A percentile compares a stretch with the other conserved stretches of the same genome.
phyloP scores from a whole-genome alignment of 2,113 vertebrate species.

The Dendropsophus ebraccatus region DNA sequence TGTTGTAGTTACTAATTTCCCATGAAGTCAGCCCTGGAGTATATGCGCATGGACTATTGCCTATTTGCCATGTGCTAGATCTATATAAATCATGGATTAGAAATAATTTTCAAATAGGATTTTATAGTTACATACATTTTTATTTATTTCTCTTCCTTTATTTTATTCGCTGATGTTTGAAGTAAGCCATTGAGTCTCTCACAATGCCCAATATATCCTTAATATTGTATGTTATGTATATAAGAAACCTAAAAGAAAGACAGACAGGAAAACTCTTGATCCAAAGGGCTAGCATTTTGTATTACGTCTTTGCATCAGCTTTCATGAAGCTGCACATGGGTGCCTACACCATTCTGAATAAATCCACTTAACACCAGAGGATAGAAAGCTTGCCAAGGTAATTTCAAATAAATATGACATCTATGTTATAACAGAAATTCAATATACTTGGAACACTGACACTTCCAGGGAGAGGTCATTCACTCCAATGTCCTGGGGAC shows the following conservation, averaged over 20 bases:
- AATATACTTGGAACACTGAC: slow-evolving; percentile 31
- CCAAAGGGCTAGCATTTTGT: not conserved
- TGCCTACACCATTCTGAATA: slow-evolving; percentile 16
- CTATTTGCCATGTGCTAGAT: not conserved
- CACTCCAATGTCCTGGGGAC: slow-evolving; percentile 10
- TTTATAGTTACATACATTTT: not conserved
- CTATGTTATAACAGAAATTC: slow-evolving; percentile 38
- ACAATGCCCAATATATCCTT: not conserved
- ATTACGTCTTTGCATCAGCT: slow-evolving; percentile 17
- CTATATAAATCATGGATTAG: not conserved
- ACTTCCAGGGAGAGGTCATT: slow-evolving; percentile 25
- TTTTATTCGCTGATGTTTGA: not conserved
- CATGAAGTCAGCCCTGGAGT: not conserved
- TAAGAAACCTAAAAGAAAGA: not conserved
- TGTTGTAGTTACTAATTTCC: not conserved
- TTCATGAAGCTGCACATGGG: slow-evolving; percentile 5
- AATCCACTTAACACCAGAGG: slow-evolving; percentile 45
- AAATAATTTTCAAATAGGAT: not conserved
- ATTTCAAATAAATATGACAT: slow-evolving; percentile 48
- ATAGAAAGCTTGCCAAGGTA: slow-evolving; percentile 42
- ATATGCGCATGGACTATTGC: not conserved
- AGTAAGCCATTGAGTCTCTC: not conserved
- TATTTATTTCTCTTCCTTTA: not conserved
- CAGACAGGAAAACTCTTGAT: not conserved
- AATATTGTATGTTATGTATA: not conserved